Conservation (phyloP, 2,888 invertebrate genomes). For the Drosophila flavopinicola region DNA sequence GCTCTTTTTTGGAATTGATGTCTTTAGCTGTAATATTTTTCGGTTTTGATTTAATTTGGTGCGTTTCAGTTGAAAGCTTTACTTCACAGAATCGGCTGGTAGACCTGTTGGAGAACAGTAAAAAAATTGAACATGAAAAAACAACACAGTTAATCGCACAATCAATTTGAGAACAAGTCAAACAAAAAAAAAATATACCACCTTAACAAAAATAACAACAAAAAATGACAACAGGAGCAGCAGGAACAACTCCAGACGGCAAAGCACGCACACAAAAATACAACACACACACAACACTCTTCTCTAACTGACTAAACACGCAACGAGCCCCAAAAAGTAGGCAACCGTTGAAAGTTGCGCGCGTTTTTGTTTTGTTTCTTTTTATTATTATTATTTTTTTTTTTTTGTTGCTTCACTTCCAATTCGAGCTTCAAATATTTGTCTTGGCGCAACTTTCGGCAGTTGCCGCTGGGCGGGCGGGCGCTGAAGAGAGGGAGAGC, state of each 20-base stretch:
- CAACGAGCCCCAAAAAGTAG: slow-evolving; percentile 20
- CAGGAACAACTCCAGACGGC: slow-evolving; percentile 13
- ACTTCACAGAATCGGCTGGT: neutral
- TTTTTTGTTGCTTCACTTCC: slow-evolving; percentile 2
- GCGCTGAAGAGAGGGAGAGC: too few relatives aligned
- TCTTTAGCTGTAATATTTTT: too few relatives aligned
- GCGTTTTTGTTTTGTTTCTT: slow-evolving; percentile 25
- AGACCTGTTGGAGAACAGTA: slow-evolving; percentile 2
- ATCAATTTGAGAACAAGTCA: slow-evolving; percentile 24
- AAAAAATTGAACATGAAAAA: neutral
- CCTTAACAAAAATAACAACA: slow-evolving; percentile 46
- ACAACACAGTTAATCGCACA: slow-evolving; percentile 31
- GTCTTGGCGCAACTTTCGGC: slow-evolving; percentile 31
- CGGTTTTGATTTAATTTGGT: neutral
- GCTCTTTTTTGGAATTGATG: too few relatives aligned
- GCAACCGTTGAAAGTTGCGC: slow-evolving; percentile 39
- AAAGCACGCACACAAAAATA: slow-evolving; percentile 2
- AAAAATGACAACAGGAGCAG: slow-evolving; percentile 16
- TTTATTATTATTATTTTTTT: slow-evolving; percentile 2
- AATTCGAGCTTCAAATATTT: slow-evolving; percentile 35
- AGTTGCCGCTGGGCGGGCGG: slow-evolving; percentile 7
- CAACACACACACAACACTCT: neutral
- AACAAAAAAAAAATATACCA: slow-evolving; percentile 33
- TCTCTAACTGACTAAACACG: neutral
- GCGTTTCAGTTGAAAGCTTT: neutral